These are phyloP conservation scores for Imbricaverruca yamaguchii DNA, from an alignment of 2,888 invertebrate species.

Conservation along the genomic window DNA sequence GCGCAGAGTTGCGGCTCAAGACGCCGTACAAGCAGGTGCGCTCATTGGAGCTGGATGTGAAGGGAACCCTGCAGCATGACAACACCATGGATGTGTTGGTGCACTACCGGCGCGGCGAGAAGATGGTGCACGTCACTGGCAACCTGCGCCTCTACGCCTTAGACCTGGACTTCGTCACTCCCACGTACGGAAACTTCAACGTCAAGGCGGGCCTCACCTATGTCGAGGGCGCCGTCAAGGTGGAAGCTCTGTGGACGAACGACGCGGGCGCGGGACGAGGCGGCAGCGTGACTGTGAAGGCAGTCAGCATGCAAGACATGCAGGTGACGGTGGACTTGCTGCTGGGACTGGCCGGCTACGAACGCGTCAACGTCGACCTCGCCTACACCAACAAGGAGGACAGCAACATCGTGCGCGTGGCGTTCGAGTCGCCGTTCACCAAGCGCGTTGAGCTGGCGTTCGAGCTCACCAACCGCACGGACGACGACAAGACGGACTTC, in stretches of 20 bases:
- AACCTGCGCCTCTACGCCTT: background rate
- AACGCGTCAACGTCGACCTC: background rate
- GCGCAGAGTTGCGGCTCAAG: background rate
- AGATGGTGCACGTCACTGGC: slow-evolving; percentile 11
- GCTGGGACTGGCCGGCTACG: background rate
- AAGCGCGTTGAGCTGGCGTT: background rate
- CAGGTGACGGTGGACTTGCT: background rate
- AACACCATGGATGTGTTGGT: background rate
- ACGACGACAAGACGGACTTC: background rate
- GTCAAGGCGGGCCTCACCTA: background rate
- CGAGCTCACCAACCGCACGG: background rate
- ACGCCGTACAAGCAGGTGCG: background rate
- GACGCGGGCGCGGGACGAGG: background rate
- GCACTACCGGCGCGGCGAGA: slow-evolving; percentile 7
- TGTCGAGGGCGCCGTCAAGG: no score
- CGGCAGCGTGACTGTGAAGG: background rate
- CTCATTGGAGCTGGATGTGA: slow-evolving; percentile 3
- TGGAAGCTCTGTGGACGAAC: background rate
- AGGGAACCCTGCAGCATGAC: background rate
- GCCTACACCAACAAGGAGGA: background rate
- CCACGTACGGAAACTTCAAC: background rate
- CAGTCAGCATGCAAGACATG: background rate
- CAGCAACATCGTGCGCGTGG: background rate
- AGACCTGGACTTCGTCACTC: background rate
- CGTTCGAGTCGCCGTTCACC: background rate